phyloP scores from a whole-genome alignment of 92 coral and sea anemone genomes.

The Palythoa caribaeorum region DNA sequence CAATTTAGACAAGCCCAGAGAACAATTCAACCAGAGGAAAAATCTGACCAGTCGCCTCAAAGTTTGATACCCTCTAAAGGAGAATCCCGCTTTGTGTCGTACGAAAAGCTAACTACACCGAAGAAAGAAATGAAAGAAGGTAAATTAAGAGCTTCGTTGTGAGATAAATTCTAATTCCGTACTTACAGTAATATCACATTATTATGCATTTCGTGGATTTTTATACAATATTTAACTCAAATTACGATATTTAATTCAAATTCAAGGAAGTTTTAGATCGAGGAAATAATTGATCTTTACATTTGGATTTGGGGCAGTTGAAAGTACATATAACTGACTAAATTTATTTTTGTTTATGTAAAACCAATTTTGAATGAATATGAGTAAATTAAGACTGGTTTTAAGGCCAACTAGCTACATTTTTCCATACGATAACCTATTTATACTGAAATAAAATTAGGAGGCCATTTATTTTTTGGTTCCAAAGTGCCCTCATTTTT shows the following conservation, averaged over 20 bases:
- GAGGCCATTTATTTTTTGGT: no score
- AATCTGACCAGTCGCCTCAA: neutral
- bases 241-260: no score
- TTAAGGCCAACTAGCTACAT: no score
- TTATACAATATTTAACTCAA: no score
- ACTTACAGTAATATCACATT: neutral
- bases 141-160: neutral
- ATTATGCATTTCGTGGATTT: no score
- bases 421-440: no score
- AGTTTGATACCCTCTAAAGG: constrained; percentile 5
- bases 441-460: no score
- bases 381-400: neutral
- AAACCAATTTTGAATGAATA: neutral
- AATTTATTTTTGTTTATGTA: no score
- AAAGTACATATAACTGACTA: no score
- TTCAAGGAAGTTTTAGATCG: no score
- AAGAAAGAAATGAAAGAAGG: constrained; percentile 40
- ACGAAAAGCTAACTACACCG: constrained; percentile 16
- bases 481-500: neutral
- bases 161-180: neutral
- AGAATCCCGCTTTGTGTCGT: constrained; percentile 33
- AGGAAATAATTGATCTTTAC: neutral
- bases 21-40: neutral
- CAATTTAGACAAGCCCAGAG: constrained; percentile 28
- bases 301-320: neutral